Conservation (phyloP, 2,888 invertebrate genomes). For the Cataglyphis albicans region DNA sequence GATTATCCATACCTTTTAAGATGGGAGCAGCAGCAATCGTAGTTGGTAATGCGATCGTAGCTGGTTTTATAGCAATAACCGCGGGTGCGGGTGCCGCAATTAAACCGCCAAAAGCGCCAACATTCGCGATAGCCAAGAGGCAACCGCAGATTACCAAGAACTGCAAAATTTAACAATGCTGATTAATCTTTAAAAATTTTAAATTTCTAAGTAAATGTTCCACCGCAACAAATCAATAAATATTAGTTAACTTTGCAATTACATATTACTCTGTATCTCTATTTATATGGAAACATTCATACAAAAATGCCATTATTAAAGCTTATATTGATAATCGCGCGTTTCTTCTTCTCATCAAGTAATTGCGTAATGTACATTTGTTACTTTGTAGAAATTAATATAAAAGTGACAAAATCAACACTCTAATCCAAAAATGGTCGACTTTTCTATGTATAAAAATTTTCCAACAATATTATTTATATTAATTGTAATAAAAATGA, state of each 20-base stretch:
- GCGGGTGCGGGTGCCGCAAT: constrained; percentile 69
- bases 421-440: no score
- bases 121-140: constrained; percentile 78
- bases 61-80: constrained; percentile 64
- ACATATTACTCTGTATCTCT: background rate
- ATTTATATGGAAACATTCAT: no score
- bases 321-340: background rate
- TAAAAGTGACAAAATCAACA: no score
- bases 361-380: background rate
- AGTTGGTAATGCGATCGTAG: constrained; percentile 56
- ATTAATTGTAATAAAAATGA: no score
- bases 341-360: background rate
- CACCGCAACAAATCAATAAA: background rate
- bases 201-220: background rate
- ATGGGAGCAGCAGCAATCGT: constrained; percentile 50
- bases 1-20: constrained; percentile 6
- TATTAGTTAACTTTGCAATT: background rate
- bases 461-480: no score
- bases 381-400: no score
- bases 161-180: constrained; percentile 58
- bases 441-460: no score
- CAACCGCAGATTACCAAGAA: constrained; percentile 76
- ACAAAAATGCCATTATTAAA: background rate
- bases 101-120: constrained; percentile 76
- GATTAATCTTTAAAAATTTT: background rate